Conservation (phyloP, 2,888 invertebrate genomes). For the Nemurella pictetii region DNA sequence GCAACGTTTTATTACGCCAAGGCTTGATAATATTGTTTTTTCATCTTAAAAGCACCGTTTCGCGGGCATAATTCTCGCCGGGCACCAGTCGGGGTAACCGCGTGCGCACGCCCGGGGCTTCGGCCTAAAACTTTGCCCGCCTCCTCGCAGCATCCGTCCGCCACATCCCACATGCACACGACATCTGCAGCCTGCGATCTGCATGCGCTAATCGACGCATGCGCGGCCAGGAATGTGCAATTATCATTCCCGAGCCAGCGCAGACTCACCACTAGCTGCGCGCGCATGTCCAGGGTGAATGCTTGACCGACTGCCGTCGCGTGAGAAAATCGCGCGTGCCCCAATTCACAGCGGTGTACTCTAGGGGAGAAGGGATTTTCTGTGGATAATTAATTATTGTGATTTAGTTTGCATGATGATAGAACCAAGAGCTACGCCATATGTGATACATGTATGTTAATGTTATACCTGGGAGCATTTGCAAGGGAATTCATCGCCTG, state of each 20-base stretch:
- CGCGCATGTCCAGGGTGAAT: neutral
- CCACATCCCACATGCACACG: neutral
- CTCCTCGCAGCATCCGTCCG: no score
- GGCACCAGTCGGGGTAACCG: neutral
- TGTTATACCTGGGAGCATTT: no score
- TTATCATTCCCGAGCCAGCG: neutral
- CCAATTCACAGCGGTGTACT: neutral
- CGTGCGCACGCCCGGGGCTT: neutral
- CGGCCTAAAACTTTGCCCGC: no score
- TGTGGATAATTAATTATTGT: no score
- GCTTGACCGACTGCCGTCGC: neutral
- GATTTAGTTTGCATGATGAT: no score
- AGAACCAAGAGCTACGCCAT: no score
- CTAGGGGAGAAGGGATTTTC: no score
- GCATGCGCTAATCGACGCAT: neutral
- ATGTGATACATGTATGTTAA: no score
- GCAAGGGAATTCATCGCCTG: no score
- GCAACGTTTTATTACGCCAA: neutral
- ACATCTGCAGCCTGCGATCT: no score
- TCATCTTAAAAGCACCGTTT: neutral
- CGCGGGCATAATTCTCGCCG: neutral
- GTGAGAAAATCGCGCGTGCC: neutral
- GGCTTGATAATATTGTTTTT: neutral
- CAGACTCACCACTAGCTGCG: neutral
- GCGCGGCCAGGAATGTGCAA: neutral